Conservation (phyloP, 2,888 invertebrate species). For the Adineta ricciae region DNA sequence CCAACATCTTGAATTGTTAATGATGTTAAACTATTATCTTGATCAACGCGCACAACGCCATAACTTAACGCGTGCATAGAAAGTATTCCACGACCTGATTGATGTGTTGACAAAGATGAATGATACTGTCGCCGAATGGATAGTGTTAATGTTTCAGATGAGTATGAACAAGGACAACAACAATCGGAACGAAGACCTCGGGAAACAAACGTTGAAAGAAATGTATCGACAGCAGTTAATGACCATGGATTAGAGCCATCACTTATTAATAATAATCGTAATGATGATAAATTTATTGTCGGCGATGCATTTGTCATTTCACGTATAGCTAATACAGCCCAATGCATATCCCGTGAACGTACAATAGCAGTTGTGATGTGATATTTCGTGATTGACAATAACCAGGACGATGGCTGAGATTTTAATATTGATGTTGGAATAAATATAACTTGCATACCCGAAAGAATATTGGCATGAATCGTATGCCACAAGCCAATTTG, state of each 20-base stretch:
- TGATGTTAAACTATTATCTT: conserved; percentile 92
- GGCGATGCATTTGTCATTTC: conserved; percentile 51
- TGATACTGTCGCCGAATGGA: conserved; percentile 64
- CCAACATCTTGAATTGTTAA: conserved; percentile 96
- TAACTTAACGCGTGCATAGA: conserved; percentile 94
- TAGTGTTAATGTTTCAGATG: conserved; percentile 88
- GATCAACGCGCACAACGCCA: conserved; percentile 93
- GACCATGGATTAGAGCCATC: conserved; percentile 99
- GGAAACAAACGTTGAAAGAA: conserved; percentile 84
- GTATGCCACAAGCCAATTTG: conserved; percentile 67
- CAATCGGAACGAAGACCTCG: conserved; percentile 89
- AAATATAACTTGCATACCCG: conserved; percentile 98
- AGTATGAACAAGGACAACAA: conserved; percentile 93
- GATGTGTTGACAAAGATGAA: conserved; percentile 49
- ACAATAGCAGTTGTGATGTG: conserved; percentile 87
- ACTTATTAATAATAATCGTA: conserved; percentile 83
- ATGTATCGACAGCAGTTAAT: conserved; percentile 95
- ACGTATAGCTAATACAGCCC: conserved; percentile 75
- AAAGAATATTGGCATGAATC: conserved; percentile 66
- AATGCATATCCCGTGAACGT: conserved; percentile 93
- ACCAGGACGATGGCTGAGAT: conserved; percentile 96
- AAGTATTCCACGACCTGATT: conserved; percentile 83
- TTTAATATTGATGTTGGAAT: conserved; percentile 99
- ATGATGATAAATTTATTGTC: conserved; percentile 74
- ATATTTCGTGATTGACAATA: conserved; percentile 97